Percentiles rank a stretch among this genome's conserved stretches.
Conservation (phyloP, 64 coral and sea anemone genomes). For the Pocillopora verrucosa region DNA sequence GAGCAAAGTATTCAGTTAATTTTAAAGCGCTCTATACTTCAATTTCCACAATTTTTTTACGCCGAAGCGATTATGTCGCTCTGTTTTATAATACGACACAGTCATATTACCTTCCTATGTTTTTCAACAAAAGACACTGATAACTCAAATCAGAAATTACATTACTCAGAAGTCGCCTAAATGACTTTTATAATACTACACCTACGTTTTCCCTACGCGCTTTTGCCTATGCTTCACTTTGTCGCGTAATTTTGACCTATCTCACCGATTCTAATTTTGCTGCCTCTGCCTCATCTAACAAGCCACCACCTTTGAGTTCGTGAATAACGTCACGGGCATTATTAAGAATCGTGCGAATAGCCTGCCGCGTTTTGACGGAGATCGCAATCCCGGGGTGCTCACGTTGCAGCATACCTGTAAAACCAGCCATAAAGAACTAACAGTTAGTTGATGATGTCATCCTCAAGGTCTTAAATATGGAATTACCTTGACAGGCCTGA, state of each 20-base stretch:
- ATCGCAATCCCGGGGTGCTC: conserved; percentile 94
- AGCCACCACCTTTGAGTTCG: conserved; percentile 84
- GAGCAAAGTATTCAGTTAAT: too few species aligned
- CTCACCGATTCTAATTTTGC: conserved; percentile 83
- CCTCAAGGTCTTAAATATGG: background rate
- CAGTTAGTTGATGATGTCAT: too few species aligned
- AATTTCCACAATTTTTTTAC: too few species aligned
- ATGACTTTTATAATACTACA: too few species aligned
- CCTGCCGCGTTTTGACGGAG: conserved; percentile 96
- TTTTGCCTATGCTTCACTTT: background rate
- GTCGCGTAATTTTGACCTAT: background rate
- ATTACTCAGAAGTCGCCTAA: too few species aligned
- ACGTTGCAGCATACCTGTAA: conserved; percentile 89
- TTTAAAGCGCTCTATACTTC: too few species aligned
- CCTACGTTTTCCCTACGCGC: too few species aligned
- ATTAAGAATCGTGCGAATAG: conserved; percentile 89
- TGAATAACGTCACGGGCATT: conserved; percentile 89
- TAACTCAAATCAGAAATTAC: too few species aligned
- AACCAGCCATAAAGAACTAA: background rate
- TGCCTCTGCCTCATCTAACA: conserved; percentile 92
- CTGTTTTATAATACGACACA: too few species aligned
- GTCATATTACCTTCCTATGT: too few species aligned
- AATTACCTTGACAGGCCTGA: background rate
- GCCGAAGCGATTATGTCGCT: too few species aligned
- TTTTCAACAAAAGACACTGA: too few species aligned